Base-by-base conservation (phyloP, 1,140 invertebrate species). In the Drosophila gunungcola region DNA sequence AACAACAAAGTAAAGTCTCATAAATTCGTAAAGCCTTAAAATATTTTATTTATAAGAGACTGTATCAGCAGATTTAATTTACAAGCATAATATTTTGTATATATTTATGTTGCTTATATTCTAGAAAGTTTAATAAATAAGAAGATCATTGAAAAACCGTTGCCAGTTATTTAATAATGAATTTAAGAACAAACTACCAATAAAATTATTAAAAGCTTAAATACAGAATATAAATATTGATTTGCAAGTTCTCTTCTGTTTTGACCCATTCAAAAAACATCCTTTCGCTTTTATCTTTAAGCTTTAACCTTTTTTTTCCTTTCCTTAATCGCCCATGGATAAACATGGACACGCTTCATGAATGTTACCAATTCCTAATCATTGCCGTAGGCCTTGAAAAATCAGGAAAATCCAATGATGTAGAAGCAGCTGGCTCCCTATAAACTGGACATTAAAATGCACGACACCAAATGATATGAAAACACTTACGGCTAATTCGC, bases 401-500 rank as follows among this genome's bases (percentile, higher is more conserved):
- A 43, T 43, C 57, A 27, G 3, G 48, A 10, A 57, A 52, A 61
- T 39, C 65, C 46, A 29, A 27, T 36, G 62, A 34, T 55, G 38
- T 16, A 62, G 55, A 43, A 64, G 61, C 69, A 52, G 65, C 43
- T 70, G 55, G 68, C 32, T 73, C 6, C 12, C 16, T 56, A 72
- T 79, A 89, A 85, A 80, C 67, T 65, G 76, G 67, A 72, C 80
- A 88, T 88, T 88, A 77, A 82, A 89, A 88, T 88, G 83, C 83
- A 83, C 70, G 63, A 56, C 83, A 57, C 62, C 63, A 49, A 78
- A 80, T 78, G 58, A 57, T 56, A 36, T 32, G 45, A 62, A 67
- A 78, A 60, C 68, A 81, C 65, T 86, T 86, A 53, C 48, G 70
- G 79, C 61, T 83, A 83, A 88, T 88, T 88, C 84, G 79, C 84